A percentile compares a stretch with the other conserved stretches of the same genome.
phyloP scores from a whole-genome alignment of 2,797 vertebrate species.

The Sebastes kiyomatsui region DNA sequence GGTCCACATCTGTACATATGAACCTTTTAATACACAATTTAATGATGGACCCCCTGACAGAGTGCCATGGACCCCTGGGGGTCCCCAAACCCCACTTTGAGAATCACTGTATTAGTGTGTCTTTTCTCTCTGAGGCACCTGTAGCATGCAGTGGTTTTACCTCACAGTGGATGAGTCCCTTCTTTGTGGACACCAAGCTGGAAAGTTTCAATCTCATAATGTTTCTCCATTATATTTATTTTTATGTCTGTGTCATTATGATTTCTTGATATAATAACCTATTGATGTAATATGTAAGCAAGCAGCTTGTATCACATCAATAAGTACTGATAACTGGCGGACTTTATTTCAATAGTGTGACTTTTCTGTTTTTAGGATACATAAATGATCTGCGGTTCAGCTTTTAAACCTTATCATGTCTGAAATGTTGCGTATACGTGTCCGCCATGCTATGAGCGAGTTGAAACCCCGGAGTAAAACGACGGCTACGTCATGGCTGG shows the following conservation, averaged over 20 bases:
- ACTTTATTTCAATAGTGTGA: background rate
- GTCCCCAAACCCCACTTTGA: fast-evolving
- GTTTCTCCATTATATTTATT: background rate
- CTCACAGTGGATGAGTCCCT: background rate
- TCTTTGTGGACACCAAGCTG: background rate
- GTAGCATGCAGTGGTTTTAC: background rate
- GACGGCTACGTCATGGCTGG: conserved; percentile 23
- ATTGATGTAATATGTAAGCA: background rate
- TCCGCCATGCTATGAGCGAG: background rate
- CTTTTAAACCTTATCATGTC: conserved; percentile 1
- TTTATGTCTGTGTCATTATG: background rate
- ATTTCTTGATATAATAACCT: background rate
- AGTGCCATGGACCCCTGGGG: too few species aligned
- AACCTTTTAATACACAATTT: too few species aligned
- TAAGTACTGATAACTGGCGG: background rate
- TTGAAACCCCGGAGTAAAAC: conserved; percentile 11
- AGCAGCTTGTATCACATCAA: background rate
- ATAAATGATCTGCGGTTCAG: background rate
- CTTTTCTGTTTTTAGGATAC: background rate
- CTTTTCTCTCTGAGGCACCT: background rate
- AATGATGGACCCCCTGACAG: too few species aligned
- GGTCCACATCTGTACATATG: too few species aligned
- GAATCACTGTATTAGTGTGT: conserved; percentile 3
- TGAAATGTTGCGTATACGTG: background rate
- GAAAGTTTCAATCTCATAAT: background rate